Base-by-base conservation (phyloP, 2,113 vertebrate genomes). In the Passer montanus region DNA sequence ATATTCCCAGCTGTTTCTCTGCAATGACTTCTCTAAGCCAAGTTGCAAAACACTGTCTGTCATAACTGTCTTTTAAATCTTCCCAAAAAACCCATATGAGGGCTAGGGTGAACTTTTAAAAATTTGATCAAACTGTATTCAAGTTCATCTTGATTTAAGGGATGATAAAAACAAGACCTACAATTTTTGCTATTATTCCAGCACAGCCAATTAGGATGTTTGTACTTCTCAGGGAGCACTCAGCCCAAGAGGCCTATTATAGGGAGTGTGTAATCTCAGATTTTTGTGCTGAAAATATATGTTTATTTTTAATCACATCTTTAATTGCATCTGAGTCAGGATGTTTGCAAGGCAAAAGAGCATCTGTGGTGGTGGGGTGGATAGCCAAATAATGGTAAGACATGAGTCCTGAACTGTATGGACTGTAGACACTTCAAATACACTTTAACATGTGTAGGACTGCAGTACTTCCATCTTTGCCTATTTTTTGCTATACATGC, bases 31-130 rank as follows among this genome's bases (percentile, higher is more conserved):
- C 41, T 28, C 19, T 52, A 80, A 79, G 21, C 30, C 15, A 89
- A 73, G 31, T 6, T 58, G 41, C 20, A 89, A 52, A 94, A 80
- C 11, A 33, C 13, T 53, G 24, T 63, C 15, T 53, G 21, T 60
- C 41, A 39, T 18, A 68, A 80, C 8, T 68, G 26, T 59, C 41
- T 55, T 85, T 49, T 49, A 76, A 86, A 52, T 31, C 23, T 79
- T 78, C 10, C 22, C 2, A 24, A 60, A 82, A 58, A 30, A 0
- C 15, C 0, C 7, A 0, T 41, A 62, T 24, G 52, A 79, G 52
- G 37, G 26, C 35, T 21, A 90, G 44, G 47, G 31, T 37, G 53
- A 92, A 87, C 53, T 46, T 84, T 8, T 2, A 58, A 69, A 80
- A 74, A 58, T n/a, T 64, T 68, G 9, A 72, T 70, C 66, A 59